Percentiles rank a stretch among this genome's conserved stretches.
These are phyloP conservation scores for Datnioides undecimradiatus DNA, from an alignment of 2,113 vertebrate species.

Conservation along the genomic window DNA sequence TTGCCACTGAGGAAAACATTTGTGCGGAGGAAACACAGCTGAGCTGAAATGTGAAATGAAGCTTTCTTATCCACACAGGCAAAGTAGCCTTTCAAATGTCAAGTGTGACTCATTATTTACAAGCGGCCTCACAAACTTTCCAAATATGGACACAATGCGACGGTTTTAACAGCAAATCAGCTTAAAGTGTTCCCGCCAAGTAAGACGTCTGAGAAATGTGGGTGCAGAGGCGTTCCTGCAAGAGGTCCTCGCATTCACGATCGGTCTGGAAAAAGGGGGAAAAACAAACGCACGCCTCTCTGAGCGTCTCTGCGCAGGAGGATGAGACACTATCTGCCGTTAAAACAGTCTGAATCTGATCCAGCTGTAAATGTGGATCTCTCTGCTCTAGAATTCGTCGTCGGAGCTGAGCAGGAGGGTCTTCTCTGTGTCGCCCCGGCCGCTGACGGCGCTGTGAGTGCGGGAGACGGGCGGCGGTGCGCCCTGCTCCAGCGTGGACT, in stretches of 20 bases:
- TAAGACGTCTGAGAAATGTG: neutral
- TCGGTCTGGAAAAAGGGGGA: neutral
- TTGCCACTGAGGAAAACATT: neutral
- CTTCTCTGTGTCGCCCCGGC: slow-evolving; percentile 92
- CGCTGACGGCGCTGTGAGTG: slow-evolving; percentile 80
- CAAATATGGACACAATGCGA: neutral
- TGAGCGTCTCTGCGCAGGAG: neutral
- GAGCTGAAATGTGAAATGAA: slow-evolving; percentile 25
- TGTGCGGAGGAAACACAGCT: neutral
- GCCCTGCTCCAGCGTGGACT: slow-evolving; percentile 93
- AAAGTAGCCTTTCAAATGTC: slow-evolving; percentile 18
- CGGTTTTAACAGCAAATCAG: slow-evolving; percentile 8
- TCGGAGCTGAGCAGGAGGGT: slow-evolving; percentile 96
- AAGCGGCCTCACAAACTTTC: slow-evolving; percentile 52
- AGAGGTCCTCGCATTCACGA: neutral
- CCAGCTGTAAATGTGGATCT: neutral
- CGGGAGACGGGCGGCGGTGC: slow-evolving; percentile 81
- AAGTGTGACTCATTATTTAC: slow-evolving; percentile 3
- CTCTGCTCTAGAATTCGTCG: slow-evolving; percentile 89
- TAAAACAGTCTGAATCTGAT: slow-evolving; percentile 7
- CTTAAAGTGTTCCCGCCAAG: neutral
- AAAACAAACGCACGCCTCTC: slow-evolving; percentile 27
- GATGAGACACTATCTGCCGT: neutral
- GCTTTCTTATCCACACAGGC: slow-evolving; percentile 2
- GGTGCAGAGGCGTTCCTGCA: neutral